phyloP scores from a whole-genome alignment of 2,113 vertebrate species.

The Vicugna pacos region DNA sequence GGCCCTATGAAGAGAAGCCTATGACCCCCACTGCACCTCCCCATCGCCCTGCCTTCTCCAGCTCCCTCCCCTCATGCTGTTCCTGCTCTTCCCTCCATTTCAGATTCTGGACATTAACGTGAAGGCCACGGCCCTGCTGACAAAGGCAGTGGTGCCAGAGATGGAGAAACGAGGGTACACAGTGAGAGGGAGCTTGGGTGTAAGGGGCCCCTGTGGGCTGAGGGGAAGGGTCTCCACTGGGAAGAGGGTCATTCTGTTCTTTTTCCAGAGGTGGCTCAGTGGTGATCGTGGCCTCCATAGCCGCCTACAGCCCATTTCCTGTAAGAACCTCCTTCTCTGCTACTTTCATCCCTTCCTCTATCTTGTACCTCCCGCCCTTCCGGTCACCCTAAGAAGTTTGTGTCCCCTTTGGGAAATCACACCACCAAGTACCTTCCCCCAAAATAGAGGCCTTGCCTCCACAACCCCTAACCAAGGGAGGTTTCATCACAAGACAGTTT shows the following conservation, averaged over 20 bases:
- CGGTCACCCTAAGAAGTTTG: background rate
- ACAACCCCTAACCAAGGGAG: background rate
- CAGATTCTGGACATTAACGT: conserved; percentile 93
- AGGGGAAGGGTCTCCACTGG: background rate
- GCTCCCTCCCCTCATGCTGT: background rate
- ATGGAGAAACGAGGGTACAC: conserved; percentile 93
- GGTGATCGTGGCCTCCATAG: conserved; percentile 92
- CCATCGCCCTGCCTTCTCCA: background rate
- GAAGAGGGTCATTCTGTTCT: background rate
- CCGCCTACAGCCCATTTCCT: conserved; percentile 88
- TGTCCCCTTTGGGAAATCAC: conserved; percentile 12
- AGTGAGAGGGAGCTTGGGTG: background rate
- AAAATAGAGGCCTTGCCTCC: background rate
- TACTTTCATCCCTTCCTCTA: background rate
- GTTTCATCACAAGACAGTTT: background rate
- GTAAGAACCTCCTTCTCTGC: conserved; percentile 81
- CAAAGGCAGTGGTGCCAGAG: conserved; percentile 91
- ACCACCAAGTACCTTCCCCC: background rate
- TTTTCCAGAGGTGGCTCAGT: conserved; percentile 91
- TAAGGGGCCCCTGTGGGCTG: fast-evolving
- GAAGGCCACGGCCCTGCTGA: conserved; percentile 90
- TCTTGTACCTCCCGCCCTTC: background rate
- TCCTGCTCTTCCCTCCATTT: background rate
- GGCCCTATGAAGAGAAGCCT: background rate
- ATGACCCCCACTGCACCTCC: background rate